Evolutionary conservation across 2,113 vertebrate genomes (phyloP).

Genomic region (Eonycteris spelaea): DNA sequence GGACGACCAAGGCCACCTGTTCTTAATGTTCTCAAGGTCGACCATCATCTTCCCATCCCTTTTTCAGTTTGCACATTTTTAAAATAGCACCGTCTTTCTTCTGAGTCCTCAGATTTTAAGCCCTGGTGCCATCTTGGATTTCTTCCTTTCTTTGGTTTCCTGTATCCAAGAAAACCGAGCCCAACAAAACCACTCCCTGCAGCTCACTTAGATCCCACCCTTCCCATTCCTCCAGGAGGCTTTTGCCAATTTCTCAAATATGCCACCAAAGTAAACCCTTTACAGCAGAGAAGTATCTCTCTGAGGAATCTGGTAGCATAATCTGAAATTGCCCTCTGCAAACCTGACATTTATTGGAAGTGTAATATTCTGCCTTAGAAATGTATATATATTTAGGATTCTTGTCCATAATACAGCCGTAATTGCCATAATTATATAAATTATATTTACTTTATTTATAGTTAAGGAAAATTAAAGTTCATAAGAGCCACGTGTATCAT

Average conservation of each 20-base stretch:
- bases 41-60: background rate
- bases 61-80: background rate
- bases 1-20: background rate
- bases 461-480: background rate
- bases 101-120: background rate
- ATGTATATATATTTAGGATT: background rate
- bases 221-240: background rate
- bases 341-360: background rate
- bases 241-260: background rate
- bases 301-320: background rate
- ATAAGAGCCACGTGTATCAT: background rate
- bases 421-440: background rate
- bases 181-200: background rate
- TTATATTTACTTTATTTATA: background rate
- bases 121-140: background rate
- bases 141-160: slow-evolving; percentile 1
- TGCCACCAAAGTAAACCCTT: background rate
- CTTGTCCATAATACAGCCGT: background rate
- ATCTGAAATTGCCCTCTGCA: background rate
- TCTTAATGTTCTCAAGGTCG: background rate
- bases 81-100: background rate
- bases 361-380: background rate
- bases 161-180: background rate
- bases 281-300: background rate
- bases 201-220: background rate